Percentiles rank a stretch among this genome's conserved stretches.
Evolutionary conservation across 2,888 invertebrate genomes (phyloP).

Genomic region (Carterocephalus palaemon): DNA sequence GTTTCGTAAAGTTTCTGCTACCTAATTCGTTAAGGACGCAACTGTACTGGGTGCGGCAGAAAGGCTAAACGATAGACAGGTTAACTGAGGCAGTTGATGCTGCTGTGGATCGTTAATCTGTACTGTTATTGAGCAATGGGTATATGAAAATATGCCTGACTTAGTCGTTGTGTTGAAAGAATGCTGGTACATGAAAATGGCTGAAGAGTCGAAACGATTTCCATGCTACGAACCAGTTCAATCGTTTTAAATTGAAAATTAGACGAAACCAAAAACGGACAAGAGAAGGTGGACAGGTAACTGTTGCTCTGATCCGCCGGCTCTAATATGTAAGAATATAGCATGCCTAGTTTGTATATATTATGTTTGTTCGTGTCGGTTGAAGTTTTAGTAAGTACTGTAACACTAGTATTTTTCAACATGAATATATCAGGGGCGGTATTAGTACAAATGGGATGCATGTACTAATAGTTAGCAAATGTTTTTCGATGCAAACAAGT

Average conservation of each 20-base stretch:
- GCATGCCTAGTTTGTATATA: conserved; percentile 26
- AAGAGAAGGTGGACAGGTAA: conserved; percentile 28
- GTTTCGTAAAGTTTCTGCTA: conserved; percentile 30
- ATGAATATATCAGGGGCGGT: conserved; percentile 24
- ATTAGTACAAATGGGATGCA: conserved; percentile 4
- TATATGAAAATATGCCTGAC: conserved; percentile 32
- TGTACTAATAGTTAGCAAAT: background rate
- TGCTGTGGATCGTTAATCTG: conserved; percentile 20
- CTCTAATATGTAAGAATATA: conserved; percentile 26
- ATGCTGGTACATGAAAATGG: conserved; percentile 27
- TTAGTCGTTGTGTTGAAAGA: conserved; percentile 28
- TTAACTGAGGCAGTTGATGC: conserved; percentile 29
- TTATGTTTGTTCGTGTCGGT: conserved; percentile 20
- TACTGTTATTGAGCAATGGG: conserved; percentile 24
- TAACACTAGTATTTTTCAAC: conserved; percentile 5
- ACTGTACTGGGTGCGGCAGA: conserved; percentile 34
- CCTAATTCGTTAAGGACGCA: conserved; percentile 34
- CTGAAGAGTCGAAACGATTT: conserved; percentile 26
- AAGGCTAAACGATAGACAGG: too few species aligned
- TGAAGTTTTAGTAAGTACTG: conserved; percentile 19
- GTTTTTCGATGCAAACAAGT: background rate
- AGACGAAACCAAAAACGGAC: conserved; percentile 26
- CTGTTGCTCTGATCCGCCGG: conserved; percentile 20
- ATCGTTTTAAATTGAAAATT: conserved; percentile 27
- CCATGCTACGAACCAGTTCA: conserved; percentile 25